Evolutionary conservation across 2,797 vertebrate genomes (phyloP), one percentile per base, ranked within the genome.

Genomic region (Iguana delicatissima): DNA sequence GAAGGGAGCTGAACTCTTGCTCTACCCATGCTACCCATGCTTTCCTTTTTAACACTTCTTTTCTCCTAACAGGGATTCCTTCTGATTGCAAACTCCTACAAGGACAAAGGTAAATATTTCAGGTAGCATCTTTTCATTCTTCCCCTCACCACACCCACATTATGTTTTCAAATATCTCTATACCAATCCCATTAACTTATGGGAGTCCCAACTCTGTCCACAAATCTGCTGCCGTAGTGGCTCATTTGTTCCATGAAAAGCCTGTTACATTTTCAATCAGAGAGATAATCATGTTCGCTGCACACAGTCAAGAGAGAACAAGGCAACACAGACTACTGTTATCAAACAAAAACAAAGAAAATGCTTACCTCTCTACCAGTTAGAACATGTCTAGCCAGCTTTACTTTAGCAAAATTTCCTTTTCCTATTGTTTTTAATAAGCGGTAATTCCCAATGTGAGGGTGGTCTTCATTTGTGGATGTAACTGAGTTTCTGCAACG

Each of bases 361-460:
- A 55, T n/a, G 83, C 98, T 97, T 96, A 99, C 99, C 98, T 99
- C 99, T 98, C 99, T 98, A 90, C 99, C 98, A 24, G 99, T 99
- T 80, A 99, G 98, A 87, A 99, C 98, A 86, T 99, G 99, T 89
- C 98, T 97, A 32, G 99, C 99, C 96, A 99, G 96, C 92, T 99
- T 99, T 91, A 99, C 99, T 96, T 99, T 99, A 96, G 98, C 98
- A 90, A 99, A 99, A 96, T 99, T 99, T 92, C 99, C 99, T 96
- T 99, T 99, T 93, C 99, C 99, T 95, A 99, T 99, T 91, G 98
- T 99, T 96, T 99, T 99, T 86, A 99, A 98, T 92, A 99, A 98
- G 89, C 98, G 98, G 76, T 99, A 99, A 95, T 99, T 99, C 94
- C 98, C 99, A 92, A 99, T 98, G 93, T 99, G 99, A 87, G 99